These are phyloP conservation scores for Frankliniella fusca DNA, from an alignment of 2,888 invertebrate genomes.

Conservation along the genomic window DNA sequence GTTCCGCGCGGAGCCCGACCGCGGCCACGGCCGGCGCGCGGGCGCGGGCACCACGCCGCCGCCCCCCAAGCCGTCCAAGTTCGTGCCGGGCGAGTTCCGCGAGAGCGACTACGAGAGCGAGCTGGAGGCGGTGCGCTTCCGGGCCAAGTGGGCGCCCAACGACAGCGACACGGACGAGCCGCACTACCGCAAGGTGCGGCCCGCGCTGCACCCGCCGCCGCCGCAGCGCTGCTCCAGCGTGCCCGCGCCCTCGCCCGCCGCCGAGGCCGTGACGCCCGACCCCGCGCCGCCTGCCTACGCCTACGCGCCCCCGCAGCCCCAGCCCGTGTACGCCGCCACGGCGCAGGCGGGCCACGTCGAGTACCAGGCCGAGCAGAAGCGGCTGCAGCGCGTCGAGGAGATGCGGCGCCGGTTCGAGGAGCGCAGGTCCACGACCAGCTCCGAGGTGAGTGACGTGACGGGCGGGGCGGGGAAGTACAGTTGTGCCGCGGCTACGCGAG, in stretches of 20 bases:
- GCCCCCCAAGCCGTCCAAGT: constrained; percentile 60
- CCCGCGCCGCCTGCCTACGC: not conserved
- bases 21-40: constrained; percentile 45
- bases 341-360: constrained; percentile 39
- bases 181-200: constrained; percentile 58
- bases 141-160: constrained; percentile 58
- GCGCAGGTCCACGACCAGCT: constrained; percentile 36
- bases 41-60: constrained; percentile 43
- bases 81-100: constrained; percentile 59
- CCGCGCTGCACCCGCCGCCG: constrained; percentile 48
- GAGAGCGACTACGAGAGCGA: constrained; percentile 70
- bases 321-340: not conserved
- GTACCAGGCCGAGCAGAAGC: constrained; percentile 44
- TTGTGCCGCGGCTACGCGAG: not conserved
- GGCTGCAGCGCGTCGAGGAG: constrained; percentile 44
- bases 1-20: constrained; percentile 47
- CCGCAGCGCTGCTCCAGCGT: constrained; percentile 51
- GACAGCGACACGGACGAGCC: constrained; percentile 57
- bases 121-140: constrained; percentile 57
- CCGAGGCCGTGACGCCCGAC: constrained; percentile 32
- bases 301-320: not conserved
- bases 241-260: constrained; percentile 45
- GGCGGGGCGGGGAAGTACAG: not conserved
- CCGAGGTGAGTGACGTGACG: constrained; percentile 33
- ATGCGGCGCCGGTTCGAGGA: constrained; percentile 44